Evolutionary conservation across 1,140 invertebrate species (phyloP), one percentile per base, ranked within the genome.

Genomic region (Aphis craccivora): DNA sequence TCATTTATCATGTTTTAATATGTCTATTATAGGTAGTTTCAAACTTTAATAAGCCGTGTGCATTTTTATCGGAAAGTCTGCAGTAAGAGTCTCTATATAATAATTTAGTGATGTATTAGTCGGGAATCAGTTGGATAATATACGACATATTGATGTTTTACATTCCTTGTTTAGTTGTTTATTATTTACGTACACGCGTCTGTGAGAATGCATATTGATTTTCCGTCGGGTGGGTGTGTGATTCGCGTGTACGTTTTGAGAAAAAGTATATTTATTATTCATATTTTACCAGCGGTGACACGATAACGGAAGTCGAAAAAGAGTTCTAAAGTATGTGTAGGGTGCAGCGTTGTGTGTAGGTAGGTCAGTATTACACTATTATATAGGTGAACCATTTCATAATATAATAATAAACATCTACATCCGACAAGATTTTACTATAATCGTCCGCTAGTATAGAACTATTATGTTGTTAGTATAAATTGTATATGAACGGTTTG

Each of bases 281-380:
- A 76, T 76, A 76, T n/a, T 76, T n/a, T 18, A 76, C 60, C 60
- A 18, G 30, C 60, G 60, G 60, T 76, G 60, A n/a, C 60, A n/a
- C 60, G 60, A 76, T 76, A 76, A 76, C 60, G 60, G n/a, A 76
- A n/a, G 60, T n/a, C n/a, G n/a, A 76, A 76, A n/a, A n/a, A 76
- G 60, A n/a, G 30, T 76, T 76, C 0, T n/a, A n/a, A 76, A 6
- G 30, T n/a, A n/a, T 76, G 60, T 6, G 8, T 18, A n/a, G 30
- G 30, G 60, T 35, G 30, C 60, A 35, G 30, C n/a, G 60, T 67
- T n/a, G 60, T 60, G 55, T 67, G 60, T n/a, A n/a, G 60, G 60
- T 76, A 76, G 60, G 60, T 76, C 60, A 76, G 60, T 76, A 14
- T 76, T 76, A n/a, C 60, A 76, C 30, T 76, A 14, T 76, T 76